Percentiles rank a stretch among this genome's conserved stretches.
Conservation (phyloP, 2,113 vertebrate species). For the Eublepharis macularius region DNA sequence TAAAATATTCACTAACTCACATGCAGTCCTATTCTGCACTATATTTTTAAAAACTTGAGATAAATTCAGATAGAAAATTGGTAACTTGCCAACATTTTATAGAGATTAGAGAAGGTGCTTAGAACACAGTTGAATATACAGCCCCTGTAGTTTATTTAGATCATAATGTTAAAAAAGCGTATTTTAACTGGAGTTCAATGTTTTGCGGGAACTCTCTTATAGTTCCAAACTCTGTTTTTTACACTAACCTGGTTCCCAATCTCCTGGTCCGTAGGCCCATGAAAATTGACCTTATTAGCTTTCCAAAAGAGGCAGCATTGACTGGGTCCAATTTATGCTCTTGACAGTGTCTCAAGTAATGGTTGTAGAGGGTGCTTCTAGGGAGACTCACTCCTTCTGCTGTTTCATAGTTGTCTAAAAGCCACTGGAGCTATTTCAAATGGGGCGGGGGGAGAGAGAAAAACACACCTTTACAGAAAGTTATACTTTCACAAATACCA, state of each 20-base stretch:
- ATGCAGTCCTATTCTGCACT: too few species aligned
- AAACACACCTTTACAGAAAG: conserved; percentile 38
- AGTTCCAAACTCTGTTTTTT: conserved; percentile 14
- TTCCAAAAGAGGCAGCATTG: conserved; percentile 86
- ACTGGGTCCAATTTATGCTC: conserved; percentile 86
- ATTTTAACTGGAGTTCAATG: neutral
- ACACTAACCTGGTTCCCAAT: conserved; percentile 83
- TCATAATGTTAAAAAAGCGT: neutral
- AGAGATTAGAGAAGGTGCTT: neutral
- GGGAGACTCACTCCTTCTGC: conserved; percentile 86
- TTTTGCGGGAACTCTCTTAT: neutral
- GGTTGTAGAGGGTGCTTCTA: conserved; percentile 85
- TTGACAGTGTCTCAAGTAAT: conserved; percentile 85
- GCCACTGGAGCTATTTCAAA: conserved; percentile 81
- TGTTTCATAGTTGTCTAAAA: conserved; percentile 87
- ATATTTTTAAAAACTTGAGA: neutral
- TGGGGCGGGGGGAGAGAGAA: conserved; percentile 55
- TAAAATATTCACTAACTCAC: too few species aligned
- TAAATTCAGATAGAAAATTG: neutral
- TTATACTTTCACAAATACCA: neutral
- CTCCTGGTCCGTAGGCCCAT: conserved; percentile 84
- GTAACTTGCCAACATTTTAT: neutral
- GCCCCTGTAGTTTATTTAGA: neutral
- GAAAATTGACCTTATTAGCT: conserved; percentile 85
- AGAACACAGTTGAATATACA: neutral